phyloP scores from a whole-genome alignment of 2,113 vertebrate species.

The Aegotheles bennettii region DNA sequence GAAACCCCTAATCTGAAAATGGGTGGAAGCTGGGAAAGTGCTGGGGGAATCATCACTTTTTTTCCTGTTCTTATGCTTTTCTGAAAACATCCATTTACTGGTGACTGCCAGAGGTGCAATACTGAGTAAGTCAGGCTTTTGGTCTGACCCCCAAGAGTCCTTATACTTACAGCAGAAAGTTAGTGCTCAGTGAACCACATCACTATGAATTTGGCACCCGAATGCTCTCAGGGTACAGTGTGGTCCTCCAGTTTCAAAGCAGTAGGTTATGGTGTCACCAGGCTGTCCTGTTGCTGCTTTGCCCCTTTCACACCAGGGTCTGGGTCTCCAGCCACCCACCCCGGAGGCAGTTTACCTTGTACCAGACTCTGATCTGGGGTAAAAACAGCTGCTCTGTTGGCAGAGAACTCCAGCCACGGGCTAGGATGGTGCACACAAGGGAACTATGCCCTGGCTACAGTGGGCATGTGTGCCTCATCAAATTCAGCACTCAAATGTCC shows the following conservation, averaged over 20 bases:
- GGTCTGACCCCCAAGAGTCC: neutral
- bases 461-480: neutral
- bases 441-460: neutral
- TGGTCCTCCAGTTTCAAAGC: neutral
- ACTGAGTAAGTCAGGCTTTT: neutral
- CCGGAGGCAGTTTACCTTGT: neutral
- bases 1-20: neutral
- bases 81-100: neutral
- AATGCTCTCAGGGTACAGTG: neutral
- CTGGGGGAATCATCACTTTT: neutral
- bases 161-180: neutral
- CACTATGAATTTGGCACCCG: neutral
- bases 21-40: neutral
- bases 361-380: neutral
- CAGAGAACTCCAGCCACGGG: neutral
- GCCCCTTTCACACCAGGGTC: neutral
- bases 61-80: neutral
- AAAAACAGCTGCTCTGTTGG: neutral
- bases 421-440: neutral
- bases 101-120: neutral
- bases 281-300: neutral
- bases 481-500: neutral
- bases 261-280: neutral
- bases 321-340: neutral
- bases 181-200: neutral